Base-by-base conservation (phyloP, 30 jellyfish, hydroid and myxozoan genomes). In the Calvadosia cruxmelitensis region DNA sequence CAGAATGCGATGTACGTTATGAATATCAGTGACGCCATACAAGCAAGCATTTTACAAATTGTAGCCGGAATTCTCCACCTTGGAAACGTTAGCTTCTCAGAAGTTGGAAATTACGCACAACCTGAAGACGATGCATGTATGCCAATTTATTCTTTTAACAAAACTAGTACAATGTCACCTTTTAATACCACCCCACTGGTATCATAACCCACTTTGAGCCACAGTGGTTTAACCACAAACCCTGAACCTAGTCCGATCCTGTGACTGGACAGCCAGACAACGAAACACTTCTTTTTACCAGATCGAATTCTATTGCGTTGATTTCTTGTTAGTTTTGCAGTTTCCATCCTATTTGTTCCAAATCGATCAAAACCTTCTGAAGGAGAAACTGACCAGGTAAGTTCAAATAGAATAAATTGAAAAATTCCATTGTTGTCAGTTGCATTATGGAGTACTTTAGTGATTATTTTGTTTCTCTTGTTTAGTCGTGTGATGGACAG, bases 1-100 rank as follows among this genome's bases (percentile, higher is more conserved):
- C 51, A 92, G 99, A 84, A 92, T 71, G 95, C 99, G 3, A 83
- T 92, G 95, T 84, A 92, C 50, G 92, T 85, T 16, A 84, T 92
- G 95, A 94, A 83, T 0, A 82, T 92, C 29, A 66, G 73, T 64
- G 94, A 92, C 24, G 91, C 50, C 33, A 34, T 62, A 49, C 99
- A 84, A 77, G 91, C 93, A 32, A 70, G 92, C 48, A 66, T 79
- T 31, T 34, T 92, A 34, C 95, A 84, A 69, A 80, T 92, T 23
- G 84, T 80, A 3, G 99, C 99, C 13, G 95, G 99, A 1, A 92
- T 92, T 53, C 85, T 92, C 2, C 99, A 92, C 48, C 70, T 92
- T 35, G 99, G 99, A 33, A 92, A 92, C 51, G 68, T 92, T 30
- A 27, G 78, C 20, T 92, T 92, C 70, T 32, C 69, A 26, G 99